Percentiles rank a stretch among this genome's conserved stretches.
Evolutionary conservation across 2,797 vertebrate species (phyloP).

Genomic region (Argyrosomus regius): DNA sequence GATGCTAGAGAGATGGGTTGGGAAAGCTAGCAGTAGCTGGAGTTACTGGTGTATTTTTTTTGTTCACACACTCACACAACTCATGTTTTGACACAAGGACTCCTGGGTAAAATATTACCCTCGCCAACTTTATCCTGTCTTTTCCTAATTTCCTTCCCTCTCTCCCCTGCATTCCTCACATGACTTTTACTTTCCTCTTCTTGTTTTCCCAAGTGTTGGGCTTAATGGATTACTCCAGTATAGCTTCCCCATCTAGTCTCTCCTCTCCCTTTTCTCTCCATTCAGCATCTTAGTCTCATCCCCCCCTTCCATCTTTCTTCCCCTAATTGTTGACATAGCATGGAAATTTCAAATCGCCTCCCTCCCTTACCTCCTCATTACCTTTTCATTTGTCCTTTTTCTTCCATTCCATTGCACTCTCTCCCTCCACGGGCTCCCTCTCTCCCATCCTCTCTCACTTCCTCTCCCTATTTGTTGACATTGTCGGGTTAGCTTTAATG

Average conservation of each 20-base stretch:
- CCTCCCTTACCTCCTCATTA: conserved; percentile 60
- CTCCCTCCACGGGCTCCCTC: conserved; percentile 3
- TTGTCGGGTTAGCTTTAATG: conserved; percentile 74
- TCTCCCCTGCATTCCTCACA: conserved; percentile 52
- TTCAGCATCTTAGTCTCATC: conserved; percentile 49
- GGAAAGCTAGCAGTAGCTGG: conserved; percentile 13
- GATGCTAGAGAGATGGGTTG: conserved; percentile 27
- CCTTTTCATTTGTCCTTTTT: conserved; percentile 55
- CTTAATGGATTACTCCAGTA: conserved; percentile 59
- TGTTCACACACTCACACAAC: neutral
- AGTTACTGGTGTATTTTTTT: conserved; percentile 21
- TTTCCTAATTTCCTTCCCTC: conserved; percentile 20
- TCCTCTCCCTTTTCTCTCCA: conserved; percentile 45
- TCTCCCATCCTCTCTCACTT: conserved; percentile 29
- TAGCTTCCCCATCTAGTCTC: conserved; percentile 54
- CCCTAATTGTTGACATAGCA: conserved; percentile 67
- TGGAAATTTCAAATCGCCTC: conserved; percentile 61
- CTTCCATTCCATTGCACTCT: conserved; percentile 22
- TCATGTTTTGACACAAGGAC: conserved; percentile 31
- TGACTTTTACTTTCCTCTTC: conserved; percentile 50
- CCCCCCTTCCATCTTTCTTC: conserved; percentile 48
- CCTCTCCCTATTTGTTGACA: conserved; percentile 69
- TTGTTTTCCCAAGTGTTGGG: conserved; percentile 62
- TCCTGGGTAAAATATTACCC: conserved; percentile 46
- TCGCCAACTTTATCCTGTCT: conserved; percentile 24